Percentiles rank a stretch among this genome's conserved stretches.
Conservation (phyloP, 2,888 invertebrate species). For the Idaea aversata region DNA sequence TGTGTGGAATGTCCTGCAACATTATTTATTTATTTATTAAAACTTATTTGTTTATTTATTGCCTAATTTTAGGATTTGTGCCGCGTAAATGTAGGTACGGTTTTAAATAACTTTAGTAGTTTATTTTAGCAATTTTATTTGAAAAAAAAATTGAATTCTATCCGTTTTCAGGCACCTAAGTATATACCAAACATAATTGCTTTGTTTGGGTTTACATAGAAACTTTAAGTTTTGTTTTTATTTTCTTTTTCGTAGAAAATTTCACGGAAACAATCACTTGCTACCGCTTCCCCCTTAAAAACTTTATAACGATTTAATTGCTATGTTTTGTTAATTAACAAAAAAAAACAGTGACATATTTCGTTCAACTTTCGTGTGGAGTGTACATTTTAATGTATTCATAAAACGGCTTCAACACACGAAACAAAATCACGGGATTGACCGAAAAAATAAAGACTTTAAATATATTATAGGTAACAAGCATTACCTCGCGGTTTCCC, state of each 20-base stretch:
- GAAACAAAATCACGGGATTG: slow-evolving; percentile 16
- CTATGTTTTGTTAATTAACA: slow-evolving; percentile 11
- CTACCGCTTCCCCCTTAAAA: neutral
- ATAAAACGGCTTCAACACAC: slow-evolving; percentile 22
- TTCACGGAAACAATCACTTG: neutral
- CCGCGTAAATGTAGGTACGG: no score
- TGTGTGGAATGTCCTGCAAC: no score
- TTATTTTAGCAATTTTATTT: no score
- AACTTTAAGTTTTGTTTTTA: neutral
- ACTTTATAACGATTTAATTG: neutral
- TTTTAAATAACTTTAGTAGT: no score
- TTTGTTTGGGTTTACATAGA: neutral
- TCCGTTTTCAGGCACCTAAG: no score
- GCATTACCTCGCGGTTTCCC: no score
- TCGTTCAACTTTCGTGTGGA: slow-evolving; percentile 23
- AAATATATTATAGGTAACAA: no score
- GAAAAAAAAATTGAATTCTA: no score
- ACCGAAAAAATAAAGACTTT: slow-evolving; percentile 6
- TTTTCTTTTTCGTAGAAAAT: neutral
- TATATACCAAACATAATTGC: no score
- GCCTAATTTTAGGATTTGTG: no score
- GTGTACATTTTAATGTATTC: slow-evolving; percentile 24
- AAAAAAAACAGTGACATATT: slow-evolving; percentile 14
- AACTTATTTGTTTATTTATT: no score
- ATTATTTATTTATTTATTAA: no score